Evolutionary conservation across 1,140 invertebrate genomes (phyloP), one percentile per base, ranked within the genome.

Genomic region (Ephestia elutella): DNA sequence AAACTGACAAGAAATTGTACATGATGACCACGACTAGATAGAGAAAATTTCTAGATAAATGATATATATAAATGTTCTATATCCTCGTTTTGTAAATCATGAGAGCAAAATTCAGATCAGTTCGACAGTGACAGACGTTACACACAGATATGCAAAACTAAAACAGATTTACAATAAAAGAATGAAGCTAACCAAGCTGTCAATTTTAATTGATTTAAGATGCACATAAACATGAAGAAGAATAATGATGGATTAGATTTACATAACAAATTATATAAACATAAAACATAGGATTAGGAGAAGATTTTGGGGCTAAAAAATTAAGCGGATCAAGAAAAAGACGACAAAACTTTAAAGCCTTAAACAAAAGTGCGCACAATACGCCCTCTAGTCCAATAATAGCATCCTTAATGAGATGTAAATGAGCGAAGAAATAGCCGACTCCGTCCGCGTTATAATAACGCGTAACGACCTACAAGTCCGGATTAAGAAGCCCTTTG

Each of bases 401-500:
- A 86, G 82, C 65, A 62, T 68, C 75, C 78, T 74, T 88, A 88
- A 88, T 86, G 83, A 88, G 82, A 88, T 86, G 86, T 88, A 88
- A 88, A 88, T 88, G 83, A 88, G 82, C 76, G 75, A 78, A 86
- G 80, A 84, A 86, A 82, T 83, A 81, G 73, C 73, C 73, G 73
- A 68, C 79, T 85, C 74, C 65, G 68, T 62, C 68, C 80, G 82
- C 73, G 85, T 86, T 87, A 87, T 87, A 86, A 87, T 87, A 86
- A 87, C 85, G 80, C 85, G 85, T 86, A 87, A 87, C 85, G 85
- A 87, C 85, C 85, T 85, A 86, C 85, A 82, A 84, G 78, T 77
- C 82, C 77, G 83, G 83, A 87, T 87, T 87, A 87, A 86, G 85
- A 87, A 87, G 85, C 85, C 85, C 79, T 85, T 86, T 86, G 82